Conservation (phyloP, 2,113 vertebrate species). For the Arvicanthis niloticus region DNA sequence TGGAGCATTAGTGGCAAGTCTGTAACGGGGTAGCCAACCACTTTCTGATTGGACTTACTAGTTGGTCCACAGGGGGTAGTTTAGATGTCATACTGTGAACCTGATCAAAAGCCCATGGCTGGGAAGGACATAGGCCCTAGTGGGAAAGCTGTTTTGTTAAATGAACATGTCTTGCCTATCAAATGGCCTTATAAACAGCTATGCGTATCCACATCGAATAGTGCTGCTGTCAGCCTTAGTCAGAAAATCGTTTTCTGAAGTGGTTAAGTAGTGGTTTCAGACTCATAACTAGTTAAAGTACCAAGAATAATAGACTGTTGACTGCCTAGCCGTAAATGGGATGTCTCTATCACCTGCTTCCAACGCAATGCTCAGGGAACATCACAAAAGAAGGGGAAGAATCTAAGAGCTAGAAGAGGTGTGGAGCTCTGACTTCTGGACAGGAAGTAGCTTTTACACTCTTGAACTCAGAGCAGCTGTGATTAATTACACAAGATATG, state of each 20-base stretch:
- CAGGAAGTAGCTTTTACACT: background rate
- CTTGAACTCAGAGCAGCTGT: background rate
- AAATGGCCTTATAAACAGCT: background rate
- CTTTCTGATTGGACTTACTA: background rate
- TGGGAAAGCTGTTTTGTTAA: background rate
- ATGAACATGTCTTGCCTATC: background rate
- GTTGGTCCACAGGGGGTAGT: background rate
- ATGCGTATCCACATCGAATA: background rate
- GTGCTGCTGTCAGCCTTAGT: background rate
- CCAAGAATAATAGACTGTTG: background rate
- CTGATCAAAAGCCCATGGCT: background rate
- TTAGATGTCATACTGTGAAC: background rate
- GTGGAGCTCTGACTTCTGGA: background rate
- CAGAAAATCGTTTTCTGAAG: background rate
- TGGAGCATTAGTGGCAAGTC: background rate
- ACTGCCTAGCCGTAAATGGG: background rate
- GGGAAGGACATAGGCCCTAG: background rate
- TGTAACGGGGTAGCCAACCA: background rate
- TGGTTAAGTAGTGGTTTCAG: background rate
- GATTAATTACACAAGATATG: background rate
- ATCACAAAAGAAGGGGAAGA: background rate
- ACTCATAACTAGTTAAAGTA: background rate
- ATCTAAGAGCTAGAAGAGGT: background rate
- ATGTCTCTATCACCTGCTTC: background rate
- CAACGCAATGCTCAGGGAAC: background rate